Percentiles rank a stretch among this genome's conserved stretches.
Evolutionary conservation across 2,113 vertebrate genomes (phyloP).

Genomic region (Eupsittula cactorum): DNA sequence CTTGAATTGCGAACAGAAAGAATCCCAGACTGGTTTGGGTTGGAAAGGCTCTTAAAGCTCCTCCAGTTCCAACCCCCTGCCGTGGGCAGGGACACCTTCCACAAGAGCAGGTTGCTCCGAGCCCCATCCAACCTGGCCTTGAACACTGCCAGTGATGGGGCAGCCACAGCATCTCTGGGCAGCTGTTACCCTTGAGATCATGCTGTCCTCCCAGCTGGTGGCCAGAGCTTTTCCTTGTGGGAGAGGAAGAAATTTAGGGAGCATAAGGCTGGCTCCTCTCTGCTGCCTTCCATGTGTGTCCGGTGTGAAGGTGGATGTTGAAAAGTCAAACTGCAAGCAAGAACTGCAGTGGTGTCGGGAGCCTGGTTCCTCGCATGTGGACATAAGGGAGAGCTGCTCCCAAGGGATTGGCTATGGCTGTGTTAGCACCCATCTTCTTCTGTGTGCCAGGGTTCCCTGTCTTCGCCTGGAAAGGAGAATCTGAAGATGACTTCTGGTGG

Average conservation of each 20-base stretch:
- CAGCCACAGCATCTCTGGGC: neutral
- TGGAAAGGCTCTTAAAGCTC: neutral
- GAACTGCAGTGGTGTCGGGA: neutral
- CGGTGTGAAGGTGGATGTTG: neutral
- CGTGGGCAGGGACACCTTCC: neutral
- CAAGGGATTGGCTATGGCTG: neutral
- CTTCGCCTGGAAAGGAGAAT: slow-evolving; percentile 98
- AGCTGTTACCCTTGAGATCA: fast-evolving
- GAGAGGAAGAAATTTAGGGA: neutral
- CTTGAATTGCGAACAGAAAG: neutral
- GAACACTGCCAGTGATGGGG: neutral
- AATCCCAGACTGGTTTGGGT: neutral
- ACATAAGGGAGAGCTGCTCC: neutral
- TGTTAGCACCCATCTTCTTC: neutral
- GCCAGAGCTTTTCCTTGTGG: neutral
- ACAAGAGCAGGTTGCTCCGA: neutral
- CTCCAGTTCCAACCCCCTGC: neutral
- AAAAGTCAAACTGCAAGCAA: neutral
- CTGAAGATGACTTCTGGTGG: slow-evolving; percentile 99
- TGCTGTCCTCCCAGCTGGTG: neutral
- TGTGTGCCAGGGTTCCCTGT: slow-evolving; percentile 88
- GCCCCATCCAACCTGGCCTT: neutral
- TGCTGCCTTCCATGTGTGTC: neutral
- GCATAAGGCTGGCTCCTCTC: neutral
- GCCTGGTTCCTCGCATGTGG: neutral